Percentiles rank a stretch among this genome's conserved stretches.
Evolutionary conservation across 2,113 vertebrate genomes (phyloP).

Genomic region (Scalopus aquaticus): DNA sequence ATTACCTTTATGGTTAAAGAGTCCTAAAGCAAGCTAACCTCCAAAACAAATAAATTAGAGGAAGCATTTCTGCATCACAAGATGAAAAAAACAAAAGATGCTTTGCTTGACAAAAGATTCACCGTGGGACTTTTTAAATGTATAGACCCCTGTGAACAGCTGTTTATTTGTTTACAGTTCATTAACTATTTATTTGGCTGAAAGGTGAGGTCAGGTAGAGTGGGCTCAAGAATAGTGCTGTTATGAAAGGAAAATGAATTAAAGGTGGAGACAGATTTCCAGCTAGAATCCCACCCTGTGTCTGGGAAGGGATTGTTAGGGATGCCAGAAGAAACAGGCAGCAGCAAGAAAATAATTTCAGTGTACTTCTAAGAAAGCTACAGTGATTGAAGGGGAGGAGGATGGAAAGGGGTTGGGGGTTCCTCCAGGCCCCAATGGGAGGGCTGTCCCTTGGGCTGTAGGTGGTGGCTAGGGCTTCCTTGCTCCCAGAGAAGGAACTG

Average conservation of each 20-base stretch:
- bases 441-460: background rate
- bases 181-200: constrained; percentile 32
- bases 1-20: background rate
- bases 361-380: background rate
- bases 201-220: background rate
- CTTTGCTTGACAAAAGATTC: constrained; percentile 45
- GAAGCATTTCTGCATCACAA: background rate
- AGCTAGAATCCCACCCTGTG: background rate
- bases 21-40: background rate
- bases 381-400: background rate
- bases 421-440: background rate
- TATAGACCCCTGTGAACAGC: background rate
- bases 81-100: background rate
- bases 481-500: no score
- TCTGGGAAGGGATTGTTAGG: background rate
- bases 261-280: background rate
- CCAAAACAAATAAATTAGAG: constrained; percentile 6
- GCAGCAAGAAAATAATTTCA: background rate
- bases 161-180: constrained; percentile 44
- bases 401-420: background rate
- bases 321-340: background rate
- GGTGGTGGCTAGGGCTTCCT: no score
- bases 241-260: background rate
- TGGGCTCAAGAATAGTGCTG: background rate
- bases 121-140: background rate